Base-by-base conservation (phyloP, 1,140 invertebrate genomes). In the Conus ventricosus region DNA sequence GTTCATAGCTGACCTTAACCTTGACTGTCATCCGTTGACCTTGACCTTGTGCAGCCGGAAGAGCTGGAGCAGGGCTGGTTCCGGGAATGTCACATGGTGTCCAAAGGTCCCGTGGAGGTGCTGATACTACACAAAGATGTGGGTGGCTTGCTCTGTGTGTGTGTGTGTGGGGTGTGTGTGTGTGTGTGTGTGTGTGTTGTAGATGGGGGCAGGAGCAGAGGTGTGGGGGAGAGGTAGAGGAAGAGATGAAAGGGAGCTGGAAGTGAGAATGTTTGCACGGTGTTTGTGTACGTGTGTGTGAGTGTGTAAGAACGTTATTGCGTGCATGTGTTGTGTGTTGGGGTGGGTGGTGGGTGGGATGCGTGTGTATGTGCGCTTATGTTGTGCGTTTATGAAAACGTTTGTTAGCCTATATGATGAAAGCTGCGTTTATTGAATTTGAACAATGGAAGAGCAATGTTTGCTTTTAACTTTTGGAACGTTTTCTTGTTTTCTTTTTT, bases 21-120 rank as follows among this genome's bases (percentile, higher is more conserved):
- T 71, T 23, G 20, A 7, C 6, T 20, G 6, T 51, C 39, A 54
- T 78, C 4, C n/a, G 3, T 55, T 63, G 82, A 84, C 82, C 82
- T 84, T 63, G 82, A 25, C n/a, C 55, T 53, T 85, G 25, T 90
- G n/a, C 89, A 95, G 94, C 90, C 92, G 20, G 91, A 94, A 55
- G 94, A 94, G 60, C 84, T 95, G 63, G 92, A 93, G 85, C 85
- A 91, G 15, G 83, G 91, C 15, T 93, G 92, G 89, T 84, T 88
- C 39, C 83, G 94, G 23, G 93, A 94, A 84, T 91, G 92, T 39
- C 92, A 93, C 81, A 88, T 95, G 82, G 93, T 94, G 3, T 85
- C 94, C 3, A 92, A 92, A 71, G 94, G 94, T 17, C 90, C 92
- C 20, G 93, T 94, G 5, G 94, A 95, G 89, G 92, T 94, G 15